phyloP scores from a whole-genome alignment of 2,888 invertebrate genomes.

The Sesamia inferens region DNA sequence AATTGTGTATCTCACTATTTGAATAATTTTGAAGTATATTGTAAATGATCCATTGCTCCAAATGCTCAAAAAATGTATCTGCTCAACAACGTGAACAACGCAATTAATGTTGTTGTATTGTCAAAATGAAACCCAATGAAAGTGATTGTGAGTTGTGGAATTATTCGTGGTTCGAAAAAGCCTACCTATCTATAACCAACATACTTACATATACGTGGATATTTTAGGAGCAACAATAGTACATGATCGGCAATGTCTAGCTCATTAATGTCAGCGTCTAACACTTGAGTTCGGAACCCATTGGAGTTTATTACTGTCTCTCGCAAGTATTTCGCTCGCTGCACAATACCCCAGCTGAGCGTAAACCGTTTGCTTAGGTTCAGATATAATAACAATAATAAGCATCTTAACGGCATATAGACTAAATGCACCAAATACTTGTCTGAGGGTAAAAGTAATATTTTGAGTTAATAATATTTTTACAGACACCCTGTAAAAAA shows the following conservation, averaged over 20 bases:
- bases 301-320: slow-evolving; percentile 1
- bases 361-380: neutral
- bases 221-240: neutral
- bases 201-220: neutral
- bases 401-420: neutral
- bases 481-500: neutral
- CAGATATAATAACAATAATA: neutral
- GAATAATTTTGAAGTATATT: too few species aligned
- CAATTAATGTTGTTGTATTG: too few species aligned
- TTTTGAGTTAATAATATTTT: neutral
- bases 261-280: neutral
- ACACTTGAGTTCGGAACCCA: slow-evolving; percentile 1
- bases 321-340: neutral
- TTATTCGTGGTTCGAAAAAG: neutral
- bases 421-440: neutral
- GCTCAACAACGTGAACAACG: too few species aligned
- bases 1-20: too few species aligned
- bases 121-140: too few species aligned
- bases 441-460: neutral
- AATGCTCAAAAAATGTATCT: too few species aligned
- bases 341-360: slow-evolving; percentile 18
- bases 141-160: too few species aligned
- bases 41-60: too few species aligned
- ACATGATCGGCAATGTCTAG: neutral
- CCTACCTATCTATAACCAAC: neutral